phyloP scores from a whole-genome alignment of 2,888 invertebrate species.

The Nasonia oneida region DNA sequence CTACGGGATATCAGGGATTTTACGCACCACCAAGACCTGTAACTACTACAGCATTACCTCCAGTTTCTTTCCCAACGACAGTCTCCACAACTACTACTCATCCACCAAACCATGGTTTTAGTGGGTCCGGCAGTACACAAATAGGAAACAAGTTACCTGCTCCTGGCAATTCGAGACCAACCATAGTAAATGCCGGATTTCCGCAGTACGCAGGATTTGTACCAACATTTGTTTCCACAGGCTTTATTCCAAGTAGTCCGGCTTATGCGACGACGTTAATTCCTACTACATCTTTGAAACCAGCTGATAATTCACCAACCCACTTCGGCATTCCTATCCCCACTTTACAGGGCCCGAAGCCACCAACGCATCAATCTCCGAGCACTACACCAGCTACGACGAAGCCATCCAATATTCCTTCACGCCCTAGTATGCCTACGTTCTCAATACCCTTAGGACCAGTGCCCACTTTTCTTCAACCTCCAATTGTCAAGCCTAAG shows the following conservation, averaged over 20 bases:
- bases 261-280: constrained; percentile 62
- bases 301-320: constrained; percentile 70
- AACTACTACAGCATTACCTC: constrained; percentile 25
- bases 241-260: constrained; percentile 62
- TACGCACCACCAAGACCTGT: constrained; percentile 41
- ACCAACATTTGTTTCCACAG: constrained; percentile 67
- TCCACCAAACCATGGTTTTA: constrained; percentile 62
- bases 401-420: constrained; percentile 31
- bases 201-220: constrained; percentile 72
- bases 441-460: constrained; percentile 63
- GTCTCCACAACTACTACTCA: constrained; percentile 42
- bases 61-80: constrained; percentile 2
- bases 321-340: constrained; percentile 75
- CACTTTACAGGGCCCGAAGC: constrained; percentile 63
- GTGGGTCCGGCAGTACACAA: constrained; percentile 65
- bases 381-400: constrained; percentile 27
- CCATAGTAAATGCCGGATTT: constrained; percentile 57
- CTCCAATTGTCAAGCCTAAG: constrained; percentile 65
- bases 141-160: constrained; percentile 61
- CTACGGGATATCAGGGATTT: constrained; percentile 35
- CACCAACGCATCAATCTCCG: constrained; percentile 63
- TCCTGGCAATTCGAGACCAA: constrained; percentile 38
- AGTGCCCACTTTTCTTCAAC: constrained; percentile 60
- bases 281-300: constrained; percentile 38
- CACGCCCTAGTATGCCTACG: constrained; percentile 61